phyloP scores from a whole-genome alignment of 2,797 vertebrate species.

The Rallus crepitans region DNA sequence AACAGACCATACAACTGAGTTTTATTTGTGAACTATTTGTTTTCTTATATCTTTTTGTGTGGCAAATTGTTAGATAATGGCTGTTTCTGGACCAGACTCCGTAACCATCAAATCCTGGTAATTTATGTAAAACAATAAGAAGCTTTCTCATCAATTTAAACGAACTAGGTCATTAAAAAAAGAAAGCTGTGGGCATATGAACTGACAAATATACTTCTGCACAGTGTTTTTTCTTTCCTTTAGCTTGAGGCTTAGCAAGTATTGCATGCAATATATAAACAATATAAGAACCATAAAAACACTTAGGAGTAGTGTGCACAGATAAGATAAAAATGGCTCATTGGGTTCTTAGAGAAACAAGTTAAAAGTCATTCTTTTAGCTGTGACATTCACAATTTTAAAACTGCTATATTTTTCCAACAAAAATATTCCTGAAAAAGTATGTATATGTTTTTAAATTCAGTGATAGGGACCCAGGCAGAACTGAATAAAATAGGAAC shows the following conservation, averaged over 20 bases:
- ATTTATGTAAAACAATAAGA: not conserved
- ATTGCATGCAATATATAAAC: not conserved
- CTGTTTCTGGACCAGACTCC: not conserved
- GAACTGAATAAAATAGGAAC: not conserved
- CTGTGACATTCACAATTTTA: not conserved
- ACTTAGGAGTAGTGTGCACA: not conserved
- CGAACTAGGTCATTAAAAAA: not conserved
- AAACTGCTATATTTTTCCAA: not conserved
- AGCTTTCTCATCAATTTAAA: not conserved
- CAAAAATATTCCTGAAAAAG: not conserved
- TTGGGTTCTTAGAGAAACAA: not conserved
- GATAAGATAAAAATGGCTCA: not conserved
- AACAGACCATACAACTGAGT: not conserved
- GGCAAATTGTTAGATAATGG: not conserved
- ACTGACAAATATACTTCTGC: constrained; percentile 5
- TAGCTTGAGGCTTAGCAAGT: not conserved
- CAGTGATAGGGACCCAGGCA: not conserved
- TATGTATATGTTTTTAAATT: not conserved
- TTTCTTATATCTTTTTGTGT: not conserved
- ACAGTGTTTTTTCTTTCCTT: not conserved
- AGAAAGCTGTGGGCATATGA: not conserved
- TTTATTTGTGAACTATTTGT: constrained; percentile 5
- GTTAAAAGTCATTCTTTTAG: not conserved
- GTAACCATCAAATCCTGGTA: not conserved
- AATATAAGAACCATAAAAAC: not conserved